Evolutionary conservation across 2,888 invertebrate genomes (phyloP).

Genomic region (Calameuta pallipes): DNA sequence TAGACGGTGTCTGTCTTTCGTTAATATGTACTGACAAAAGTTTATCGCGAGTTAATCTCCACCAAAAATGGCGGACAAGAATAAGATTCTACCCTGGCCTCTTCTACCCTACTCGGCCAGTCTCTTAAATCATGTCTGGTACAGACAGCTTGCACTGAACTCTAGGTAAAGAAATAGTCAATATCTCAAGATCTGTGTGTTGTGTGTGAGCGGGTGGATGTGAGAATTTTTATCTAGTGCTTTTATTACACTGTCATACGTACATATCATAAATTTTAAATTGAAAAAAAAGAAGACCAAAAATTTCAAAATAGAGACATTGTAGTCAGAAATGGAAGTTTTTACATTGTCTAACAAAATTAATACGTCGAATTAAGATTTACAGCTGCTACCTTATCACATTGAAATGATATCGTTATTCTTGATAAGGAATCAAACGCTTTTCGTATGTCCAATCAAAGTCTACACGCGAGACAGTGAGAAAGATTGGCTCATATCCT

Average conservation of each 20-base stretch:
- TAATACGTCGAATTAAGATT: neutral
- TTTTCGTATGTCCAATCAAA: conserved; percentile 11
- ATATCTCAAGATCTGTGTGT: conserved; percentile 1
- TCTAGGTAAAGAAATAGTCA: conserved; percentile 17
- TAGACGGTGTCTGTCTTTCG: neutral
- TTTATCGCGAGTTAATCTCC: conserved; percentile 16
- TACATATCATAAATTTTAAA: neutral
- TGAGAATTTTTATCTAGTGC: neutral
- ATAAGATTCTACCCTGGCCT: conserved; percentile 60
- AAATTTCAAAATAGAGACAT: neutral
- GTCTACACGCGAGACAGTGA: conserved; percentile 16
- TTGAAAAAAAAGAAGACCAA: neutral
- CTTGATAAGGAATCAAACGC: neutral
- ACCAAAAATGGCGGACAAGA: conserved; percentile 62
- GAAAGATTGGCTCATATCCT: conserved; percentile 24
- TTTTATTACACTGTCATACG: neutral
- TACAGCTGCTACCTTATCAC: neutral
- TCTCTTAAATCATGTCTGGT: conserved; percentile 61
- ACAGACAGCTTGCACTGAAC: conserved; percentile 57
- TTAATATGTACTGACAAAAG: conserved; percentile 36
- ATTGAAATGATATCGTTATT: neutral
- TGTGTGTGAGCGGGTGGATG: neutral
- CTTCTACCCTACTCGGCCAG: conserved; percentile 59
- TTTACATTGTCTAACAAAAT: neutral
- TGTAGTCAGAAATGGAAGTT: neutral